Evolutionary conservation across 2,113 vertebrate species (phyloP), one percentile per base, ranked within the genome.

Genomic region (Vombatus ursinus): DNA sequence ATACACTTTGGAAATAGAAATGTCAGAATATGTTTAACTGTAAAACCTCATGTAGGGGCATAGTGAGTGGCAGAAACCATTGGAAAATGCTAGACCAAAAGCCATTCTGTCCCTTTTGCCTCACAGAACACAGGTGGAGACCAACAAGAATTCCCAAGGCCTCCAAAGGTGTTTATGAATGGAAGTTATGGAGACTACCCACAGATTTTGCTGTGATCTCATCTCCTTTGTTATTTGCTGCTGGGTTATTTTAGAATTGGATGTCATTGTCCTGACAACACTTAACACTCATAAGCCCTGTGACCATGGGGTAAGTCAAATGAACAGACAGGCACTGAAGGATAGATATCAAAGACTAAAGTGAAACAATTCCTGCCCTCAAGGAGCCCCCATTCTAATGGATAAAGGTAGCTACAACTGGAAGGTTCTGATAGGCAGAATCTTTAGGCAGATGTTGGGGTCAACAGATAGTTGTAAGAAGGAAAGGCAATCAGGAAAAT

Each of bases 381-480:
- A 44, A 22, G 19, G 37, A 84, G n/a, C 2, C 2, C 68, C 6
- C 44, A 44, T 44, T 84, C n/a, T 84, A n/a, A 89, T 54, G 0
- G 50, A 31, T 11, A 24, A 92, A 23, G 48, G 53, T 7, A 47
- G 44, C 11, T 92, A 92, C n/a, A 52, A 4, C 94, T 91, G 48
- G 12, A 92, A 91, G 91, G 61, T 92, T 54, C 91, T n/a, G 92
- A 61, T 6, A 51, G 61, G 61, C 68, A 84, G 2, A 84, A 37
- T 0, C 84, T 37, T 31, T 89, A 0, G 16, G 11, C 0, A 3
- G 25, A 93, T 23, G 0, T 0, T 0, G 14, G 16, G 9, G 90
- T 10, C 95, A 90, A 92, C 95, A 93, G 92, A 31, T n/a, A 54
- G 0, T 24, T 0, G 12, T 37, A 0, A 0, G 0, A 9, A 89